Evolutionary conservation across 2,888 invertebrate species (phyloP), one percentile per base, ranked within the genome.

Genomic region (Ethmia dodecea): DNA sequence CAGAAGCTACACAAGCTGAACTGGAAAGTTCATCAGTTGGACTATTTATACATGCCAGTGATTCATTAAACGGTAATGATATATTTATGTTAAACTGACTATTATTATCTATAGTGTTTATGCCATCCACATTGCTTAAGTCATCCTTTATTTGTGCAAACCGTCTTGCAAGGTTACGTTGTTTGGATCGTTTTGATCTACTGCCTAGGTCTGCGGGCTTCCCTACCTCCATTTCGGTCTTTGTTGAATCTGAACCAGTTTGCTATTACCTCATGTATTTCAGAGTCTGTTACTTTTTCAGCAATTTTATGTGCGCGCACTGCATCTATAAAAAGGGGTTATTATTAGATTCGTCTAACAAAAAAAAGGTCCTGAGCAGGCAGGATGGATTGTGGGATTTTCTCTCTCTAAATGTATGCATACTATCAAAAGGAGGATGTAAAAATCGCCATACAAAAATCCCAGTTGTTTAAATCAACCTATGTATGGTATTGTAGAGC

Each of bases 191-290:
- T 15, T 29, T 29, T 10, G 29, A 12, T 13, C 13, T 27, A 27
- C 27, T 27, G 12, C 27, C 13, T 20, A 32, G 24, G 18, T 31
- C 37, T 37, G 20, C 37, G 37, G 24, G 22, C 13, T 28, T 37
- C 37, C 12, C 29, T 10, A 13, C 33, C 29, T 37, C 37, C 37
- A 31, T 37, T 32, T 11, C 37, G 32, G 14, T 37, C 37, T 16
- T 37, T 37, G 18, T 28, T 29, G 33, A 37, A 37, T 28, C 37
- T 32, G 24, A 37, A 37, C 37, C 37, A 37, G 14, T 33, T 37
- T 2, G 26, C 14, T 24, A 37, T 32, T 10, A 28, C 27, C 9
- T 32, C 33, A 13, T 27, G 32, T 26, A 37, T 32, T 14, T 37
- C 37, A n/a, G 32, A 20, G 28, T 37, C 37, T 28, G 37, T 37